These are phyloP conservation scores for Drosophila leonis DNA, from an alignment of 2,888 invertebrate species.

Conservation along the genomic window DNA sequence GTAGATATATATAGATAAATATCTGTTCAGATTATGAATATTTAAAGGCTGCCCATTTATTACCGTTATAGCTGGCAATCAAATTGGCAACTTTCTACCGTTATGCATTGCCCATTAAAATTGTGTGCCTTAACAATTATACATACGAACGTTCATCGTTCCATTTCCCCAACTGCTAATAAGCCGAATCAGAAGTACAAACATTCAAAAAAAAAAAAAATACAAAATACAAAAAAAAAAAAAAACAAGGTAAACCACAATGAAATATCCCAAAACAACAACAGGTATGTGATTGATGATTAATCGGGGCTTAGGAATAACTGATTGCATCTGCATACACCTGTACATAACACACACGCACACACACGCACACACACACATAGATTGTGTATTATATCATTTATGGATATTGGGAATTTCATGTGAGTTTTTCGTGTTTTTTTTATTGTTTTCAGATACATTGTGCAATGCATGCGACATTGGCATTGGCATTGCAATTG, in stretches of 20 bases:
- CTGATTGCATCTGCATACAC: slow-evolving; percentile 19
- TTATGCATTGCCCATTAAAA: slow-evolving; percentile 38
- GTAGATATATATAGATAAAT: no score
- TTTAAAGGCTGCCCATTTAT: slow-evolving; percentile 3
- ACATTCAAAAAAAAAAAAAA: slow-evolving; percentile 35
- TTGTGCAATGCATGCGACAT: slow-evolving; percentile 48
- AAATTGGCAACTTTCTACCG: slow-evolving; percentile 70
- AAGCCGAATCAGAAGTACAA: slow-evolving; percentile 62
- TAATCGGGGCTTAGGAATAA: slow-evolving; percentile 34
- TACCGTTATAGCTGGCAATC: slow-evolving; percentile 36
- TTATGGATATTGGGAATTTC: slow-evolving; percentile 22
- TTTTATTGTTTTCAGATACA: slow-evolving; percentile 27
- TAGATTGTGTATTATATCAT: slow-evolving; percentile 12
- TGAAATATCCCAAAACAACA: slow-evolving; percentile 15
- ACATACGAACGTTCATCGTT: background rate
- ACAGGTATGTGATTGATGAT: slow-evolving; percentile 26
- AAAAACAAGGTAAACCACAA: slow-evolving; percentile 25
- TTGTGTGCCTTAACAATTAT: slow-evolving; percentile 45
- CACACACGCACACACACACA: background rate
- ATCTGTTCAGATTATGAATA: slow-evolving; percentile 13
- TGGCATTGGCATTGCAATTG: slow-evolving; percentile 50
- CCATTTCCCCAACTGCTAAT: slow-evolving; percentile 36
- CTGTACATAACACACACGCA: background rate
- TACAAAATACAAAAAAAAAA: background rate
- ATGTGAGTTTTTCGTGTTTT: slow-evolving; percentile 8